A percentile compares a stretch with the other conserved stretches of the same genome.
These are phyloP conservation scores for Aporophyla lueneburgensis DNA, from an alignment of 2,888 invertebrate genomes.

Conservation along the genomic window DNA sequence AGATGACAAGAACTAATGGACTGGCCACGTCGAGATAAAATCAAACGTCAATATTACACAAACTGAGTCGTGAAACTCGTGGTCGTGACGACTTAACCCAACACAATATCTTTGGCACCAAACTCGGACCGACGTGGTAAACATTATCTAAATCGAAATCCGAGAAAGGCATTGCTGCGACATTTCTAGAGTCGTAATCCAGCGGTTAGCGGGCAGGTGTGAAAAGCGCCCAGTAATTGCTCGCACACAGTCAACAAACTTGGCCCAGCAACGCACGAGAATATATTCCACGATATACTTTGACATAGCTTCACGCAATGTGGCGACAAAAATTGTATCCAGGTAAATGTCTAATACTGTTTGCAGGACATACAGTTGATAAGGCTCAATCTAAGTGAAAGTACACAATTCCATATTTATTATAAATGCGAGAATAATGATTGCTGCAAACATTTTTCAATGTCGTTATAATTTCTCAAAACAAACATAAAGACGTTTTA, in stretches of 20 bases:
- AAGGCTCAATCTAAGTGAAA: background rate
- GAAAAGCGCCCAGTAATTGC: conserved; percentile 87
- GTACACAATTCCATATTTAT: background rate
- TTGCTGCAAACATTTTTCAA: background rate
- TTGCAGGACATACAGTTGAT: too few relatives aligned
- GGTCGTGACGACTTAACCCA: conserved; percentile 71
- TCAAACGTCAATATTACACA: conserved; percentile 72
- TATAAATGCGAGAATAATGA: background rate
- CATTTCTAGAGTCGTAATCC: conserved; percentile 81
- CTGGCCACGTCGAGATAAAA: conserved; percentile 68
- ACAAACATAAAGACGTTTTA: conserved; percentile 49
- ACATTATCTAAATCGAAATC: conserved; percentile 71
- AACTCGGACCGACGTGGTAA: conserved; percentile 62
- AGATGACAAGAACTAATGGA: conserved; percentile 67
- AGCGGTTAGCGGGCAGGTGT: conserved; percentile 86
- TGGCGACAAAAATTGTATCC: too few relatives aligned
- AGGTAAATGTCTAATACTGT: too few relatives aligned
- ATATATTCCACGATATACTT: conserved; percentile 40
- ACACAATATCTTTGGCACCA: conserved; percentile 68
- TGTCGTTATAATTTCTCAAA: background rate
- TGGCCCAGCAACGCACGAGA: conserved; percentile 38
- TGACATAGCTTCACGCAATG: too few relatives aligned
- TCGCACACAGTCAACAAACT: conserved; percentile 76
- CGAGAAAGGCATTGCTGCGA: conserved; percentile 77
- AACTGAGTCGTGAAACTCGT: conserved; percentile 56